Evolutionary conservation across 92 coral and sea anemone genomes (phyloP).

Genomic region (Pocillopora grandis): DNA sequence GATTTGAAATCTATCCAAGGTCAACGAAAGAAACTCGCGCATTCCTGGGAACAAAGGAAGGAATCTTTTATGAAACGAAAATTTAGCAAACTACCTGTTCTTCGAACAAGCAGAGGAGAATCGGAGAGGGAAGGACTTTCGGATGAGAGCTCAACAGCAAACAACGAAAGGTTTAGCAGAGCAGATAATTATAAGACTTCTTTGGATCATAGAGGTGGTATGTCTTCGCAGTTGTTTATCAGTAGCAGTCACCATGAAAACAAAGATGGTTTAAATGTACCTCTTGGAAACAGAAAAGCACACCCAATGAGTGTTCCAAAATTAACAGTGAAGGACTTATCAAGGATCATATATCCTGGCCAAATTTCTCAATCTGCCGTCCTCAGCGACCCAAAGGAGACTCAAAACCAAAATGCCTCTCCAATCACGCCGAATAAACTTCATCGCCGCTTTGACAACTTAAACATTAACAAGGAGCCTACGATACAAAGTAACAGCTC

Average conservation of each 20-base stretch:
- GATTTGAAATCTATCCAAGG: conserved; percentile 11
- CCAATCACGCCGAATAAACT: conserved; percentile 1
- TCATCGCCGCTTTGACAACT: neutral
- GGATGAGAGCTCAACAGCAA: neutral
- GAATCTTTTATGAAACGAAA: neutral
- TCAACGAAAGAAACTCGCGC: neutral
- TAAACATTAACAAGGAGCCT: neutral
- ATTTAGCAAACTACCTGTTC: neutral
- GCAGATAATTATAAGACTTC: too few species aligned
- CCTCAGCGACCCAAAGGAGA: neutral
- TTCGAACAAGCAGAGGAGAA: neutral
- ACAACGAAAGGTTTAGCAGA: neutral
- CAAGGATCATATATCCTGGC: neutral
- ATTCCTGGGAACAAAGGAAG: conserved; percentile 5
- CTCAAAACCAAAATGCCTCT: neutral
- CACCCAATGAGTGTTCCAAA: neutral
- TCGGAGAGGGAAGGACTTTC: neutral
- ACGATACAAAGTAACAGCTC: neutral
- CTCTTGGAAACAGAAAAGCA: neutral
- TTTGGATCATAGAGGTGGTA: neutral
- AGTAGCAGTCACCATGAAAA: neutral
- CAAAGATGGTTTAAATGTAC: neutral
- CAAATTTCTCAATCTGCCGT: neutral
- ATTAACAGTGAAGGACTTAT: conserved; percentile 17
- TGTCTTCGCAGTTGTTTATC: neutral